Percentiles rank a stretch among this genome's conserved stretches.
phyloP scores from a whole-genome alignment of 2,113 vertebrate species.

The Scomber colias region DNA sequence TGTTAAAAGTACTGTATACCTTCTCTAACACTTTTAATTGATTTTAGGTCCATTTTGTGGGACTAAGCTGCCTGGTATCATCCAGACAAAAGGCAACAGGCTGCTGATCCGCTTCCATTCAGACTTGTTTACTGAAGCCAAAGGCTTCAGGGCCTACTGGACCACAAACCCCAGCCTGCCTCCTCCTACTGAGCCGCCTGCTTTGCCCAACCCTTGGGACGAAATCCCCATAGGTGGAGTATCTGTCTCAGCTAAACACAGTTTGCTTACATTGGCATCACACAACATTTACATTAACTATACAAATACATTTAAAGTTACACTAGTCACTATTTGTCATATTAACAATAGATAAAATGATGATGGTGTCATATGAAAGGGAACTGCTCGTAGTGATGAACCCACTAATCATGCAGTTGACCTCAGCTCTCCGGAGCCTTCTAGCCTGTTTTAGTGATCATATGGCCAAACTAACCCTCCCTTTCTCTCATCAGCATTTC shows the following conservation, averaged over 20 bases:
- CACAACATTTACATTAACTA: not conserved
- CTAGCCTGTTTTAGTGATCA: too few species aligned
- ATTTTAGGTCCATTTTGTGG: constrained; percentile 84
- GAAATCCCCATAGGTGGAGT: constrained; percentile 78
- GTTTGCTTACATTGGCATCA: not conserved
- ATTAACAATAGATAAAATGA: not conserved
- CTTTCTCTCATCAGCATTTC: too few species aligned
- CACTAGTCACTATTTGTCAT: not conserved
- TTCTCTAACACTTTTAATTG: constrained; percentile 6
- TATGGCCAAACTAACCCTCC: too few species aligned
- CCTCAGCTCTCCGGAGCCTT: too few species aligned
- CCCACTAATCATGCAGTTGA: too few species aligned
- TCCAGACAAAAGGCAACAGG: constrained; percentile 71
- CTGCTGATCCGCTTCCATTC: constrained; percentile 81
- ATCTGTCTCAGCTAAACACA: constrained; percentile 2
- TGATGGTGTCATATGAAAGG: not conserved
- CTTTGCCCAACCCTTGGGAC: constrained; percentile 83
- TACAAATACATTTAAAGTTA: not conserved
- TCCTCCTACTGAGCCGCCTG: constrained; percentile 80
- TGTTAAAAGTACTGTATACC: not conserved
- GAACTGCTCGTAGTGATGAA: too few species aligned
- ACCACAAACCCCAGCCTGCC: constrained; percentile 73
- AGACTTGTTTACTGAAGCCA: constrained; percentile 81
- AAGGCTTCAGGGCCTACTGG: constrained; percentile 86
- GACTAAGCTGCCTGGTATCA: constrained; percentile 62